Conservation (phyloP, 2,113 vertebrate genomes). For the Genyomyrus donnyi region DNA sequence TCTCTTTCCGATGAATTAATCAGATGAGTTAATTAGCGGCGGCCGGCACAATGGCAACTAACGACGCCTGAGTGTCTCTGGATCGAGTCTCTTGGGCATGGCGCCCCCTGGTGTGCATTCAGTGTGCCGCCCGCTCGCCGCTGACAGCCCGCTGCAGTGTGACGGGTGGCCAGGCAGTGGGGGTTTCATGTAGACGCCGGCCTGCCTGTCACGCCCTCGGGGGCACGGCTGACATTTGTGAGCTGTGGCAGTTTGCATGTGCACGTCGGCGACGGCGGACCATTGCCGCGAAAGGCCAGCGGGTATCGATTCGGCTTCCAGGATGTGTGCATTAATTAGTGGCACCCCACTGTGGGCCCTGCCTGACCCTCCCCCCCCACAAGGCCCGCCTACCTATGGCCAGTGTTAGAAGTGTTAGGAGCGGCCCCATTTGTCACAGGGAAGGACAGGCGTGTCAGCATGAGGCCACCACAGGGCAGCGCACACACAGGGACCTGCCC, state of each 20-base stretch:
- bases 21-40: background rate
- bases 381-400: background rate
- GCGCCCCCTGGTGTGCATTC: background rate
- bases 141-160: background rate
- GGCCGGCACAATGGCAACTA: background rate
- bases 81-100: background rate
- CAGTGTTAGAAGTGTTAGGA: background rate
- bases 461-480: background rate
- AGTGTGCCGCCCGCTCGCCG: background rate
- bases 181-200: background rate
- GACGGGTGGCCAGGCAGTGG: background rate
- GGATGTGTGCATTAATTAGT: background rate
- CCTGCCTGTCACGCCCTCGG: slow-evolving; percentile 13
- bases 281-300: slow-evolving; percentile 40
- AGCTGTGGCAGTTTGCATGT: slow-evolving; percentile 13
- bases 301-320: slow-evolving; percentile 36
- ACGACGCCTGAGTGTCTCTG: no score
- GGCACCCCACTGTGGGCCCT: background rate
- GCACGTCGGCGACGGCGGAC: background rate
- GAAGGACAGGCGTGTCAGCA: background rate
- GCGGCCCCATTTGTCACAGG: background rate
- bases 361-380: background rate
- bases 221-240: slow-evolving; percentile 57
- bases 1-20: background rate
- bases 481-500: background rate